Evolutionary conservation across 2,797 vertebrate genomes (phyloP).

Genomic region (Erpetoichthys calabaricus): DNA sequence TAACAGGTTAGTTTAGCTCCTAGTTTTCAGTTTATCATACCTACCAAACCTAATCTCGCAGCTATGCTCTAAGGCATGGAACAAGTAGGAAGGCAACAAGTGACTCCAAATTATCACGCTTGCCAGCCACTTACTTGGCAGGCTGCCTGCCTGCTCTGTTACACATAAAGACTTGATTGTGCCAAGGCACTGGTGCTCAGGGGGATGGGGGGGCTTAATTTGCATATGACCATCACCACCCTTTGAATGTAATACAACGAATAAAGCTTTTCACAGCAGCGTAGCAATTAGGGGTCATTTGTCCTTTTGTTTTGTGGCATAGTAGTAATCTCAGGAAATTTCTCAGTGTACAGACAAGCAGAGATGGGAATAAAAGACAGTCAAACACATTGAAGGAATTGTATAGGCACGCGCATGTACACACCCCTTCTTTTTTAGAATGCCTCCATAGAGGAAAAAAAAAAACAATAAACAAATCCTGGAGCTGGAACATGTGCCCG

Average conservation of each 20-base stretch:
- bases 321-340: conserved; percentile 25
- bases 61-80: conserved; percentile 30
- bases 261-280: conserved; percentile 12
- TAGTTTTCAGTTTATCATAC: background rate
- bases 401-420: conserved; percentile 30
- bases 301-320: conserved; percentile 52
- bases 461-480: too few species aligned
- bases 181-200: conserved; percentile 43
- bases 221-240: conserved; percentile 57
- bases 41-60: conserved; percentile 20
- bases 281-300: conserved; percentile 61
- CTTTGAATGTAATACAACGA: conserved; percentile 58
- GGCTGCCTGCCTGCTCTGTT: conserved; percentile 41
- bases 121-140: conserved; percentile 56
- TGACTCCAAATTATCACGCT: conserved; percentile 53
- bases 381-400: conserved; percentile 40
- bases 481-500: background rate
- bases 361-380: conserved; percentile 11
- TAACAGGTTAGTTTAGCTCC: too few species aligned
- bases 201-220: conserved; percentile 43
- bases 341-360: conserved; percentile 26
- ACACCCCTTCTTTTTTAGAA: conserved; percentile 17
- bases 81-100: conserved; percentile 60
- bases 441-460: conserved; percentile 6
- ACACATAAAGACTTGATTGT: conserved; percentile 59